Evolutionary conservation across 2,113 vertebrate species (phyloP).

Genomic region (Podarcis raffonei): DNA sequence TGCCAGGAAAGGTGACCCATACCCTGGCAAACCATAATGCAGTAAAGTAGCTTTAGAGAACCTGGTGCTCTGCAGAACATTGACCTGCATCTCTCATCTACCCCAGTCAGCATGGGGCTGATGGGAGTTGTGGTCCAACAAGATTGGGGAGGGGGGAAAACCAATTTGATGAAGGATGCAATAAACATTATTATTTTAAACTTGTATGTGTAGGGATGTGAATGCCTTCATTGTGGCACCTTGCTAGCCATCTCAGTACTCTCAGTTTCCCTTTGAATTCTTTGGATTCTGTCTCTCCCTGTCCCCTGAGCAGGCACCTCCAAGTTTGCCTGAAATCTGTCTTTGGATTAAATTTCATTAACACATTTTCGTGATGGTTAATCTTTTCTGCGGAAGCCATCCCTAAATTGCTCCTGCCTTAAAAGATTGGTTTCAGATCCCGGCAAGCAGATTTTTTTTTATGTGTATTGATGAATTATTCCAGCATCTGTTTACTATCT

Average conservation of each 20-base stretch:
- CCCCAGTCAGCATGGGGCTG: too few species aligned
- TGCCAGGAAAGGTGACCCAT: too few species aligned
- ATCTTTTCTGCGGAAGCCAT: slow-evolving; percentile 12
- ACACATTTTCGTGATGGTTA: neutral
- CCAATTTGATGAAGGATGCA: too few species aligned
- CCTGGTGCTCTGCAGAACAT: too few species aligned
- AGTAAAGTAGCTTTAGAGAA: too few species aligned
- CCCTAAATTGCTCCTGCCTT: slow-evolving; percentile 54
- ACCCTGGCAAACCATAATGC: too few species aligned
- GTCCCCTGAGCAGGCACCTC: neutral
- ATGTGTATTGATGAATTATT: slow-evolving; percentile 70
- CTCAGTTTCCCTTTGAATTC: neutral
- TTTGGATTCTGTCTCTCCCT: too few species aligned
- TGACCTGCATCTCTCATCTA: too few species aligned
- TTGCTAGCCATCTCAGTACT: neutral
- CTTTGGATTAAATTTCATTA: neutral
- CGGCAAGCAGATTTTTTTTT: slow-evolving; percentile 48
- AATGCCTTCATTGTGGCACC: neutral
- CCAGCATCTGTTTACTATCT: slow-evolving; percentile 68
- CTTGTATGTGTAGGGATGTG: too few species aligned
- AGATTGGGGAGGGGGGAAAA: too few species aligned
- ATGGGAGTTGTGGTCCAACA: too few species aligned
- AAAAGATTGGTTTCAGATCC: slow-evolving; percentile 59
- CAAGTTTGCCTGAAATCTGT: neutral
- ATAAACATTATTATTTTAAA: too few species aligned